Evolutionary conservation across 2,888 invertebrate genomes (phyloP).

Genomic region (Gandaritis pyraliata): DNA sequence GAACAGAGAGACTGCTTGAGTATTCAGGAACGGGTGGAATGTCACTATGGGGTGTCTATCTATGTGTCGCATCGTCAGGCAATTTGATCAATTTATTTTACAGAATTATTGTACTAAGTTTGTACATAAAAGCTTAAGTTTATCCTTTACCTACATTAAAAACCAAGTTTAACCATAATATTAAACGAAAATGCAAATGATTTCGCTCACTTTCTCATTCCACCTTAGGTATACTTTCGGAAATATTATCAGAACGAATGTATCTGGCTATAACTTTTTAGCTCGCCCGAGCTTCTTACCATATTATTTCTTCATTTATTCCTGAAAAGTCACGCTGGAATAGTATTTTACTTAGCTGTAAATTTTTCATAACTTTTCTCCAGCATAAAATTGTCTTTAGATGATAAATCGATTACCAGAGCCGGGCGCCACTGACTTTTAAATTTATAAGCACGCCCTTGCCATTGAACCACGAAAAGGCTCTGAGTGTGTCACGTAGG

Average conservation of each 20-base stretch:
- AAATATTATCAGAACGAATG: too few species aligned
- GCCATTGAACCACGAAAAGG: conserved; percentile 31
- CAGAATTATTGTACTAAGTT: too few species aligned
- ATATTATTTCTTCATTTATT: conserved; percentile 8
- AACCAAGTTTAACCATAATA: too few species aligned
- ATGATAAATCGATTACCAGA: conserved; percentile 29
- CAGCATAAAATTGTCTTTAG: conserved; percentile 20
- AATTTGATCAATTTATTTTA: too few species aligned
- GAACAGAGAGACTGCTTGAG: not conserved
- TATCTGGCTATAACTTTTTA: not conserved
- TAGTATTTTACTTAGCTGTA: conserved; percentile 1
- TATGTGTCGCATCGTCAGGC: too few species aligned
- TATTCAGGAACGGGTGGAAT: not conserved
- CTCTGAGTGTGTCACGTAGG: conserved; percentile 32
- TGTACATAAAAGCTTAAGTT: too few species aligned
- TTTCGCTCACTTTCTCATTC: too few species aligned
- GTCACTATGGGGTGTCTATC: too few species aligned
- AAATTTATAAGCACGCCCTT: conserved; percentile 30
- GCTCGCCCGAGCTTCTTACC: conserved; percentile 1
- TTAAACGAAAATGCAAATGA: too few species aligned
- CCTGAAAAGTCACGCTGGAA: conserved; percentile 5
- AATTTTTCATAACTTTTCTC: conserved; percentile 17
- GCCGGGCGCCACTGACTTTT: conserved; percentile 21
- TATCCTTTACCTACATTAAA: not conserved
- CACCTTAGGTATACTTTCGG: too few species aligned